Base-by-base conservation (phyloP, 2,888 invertebrate species). In the Trachelus troglodyta region DNA sequence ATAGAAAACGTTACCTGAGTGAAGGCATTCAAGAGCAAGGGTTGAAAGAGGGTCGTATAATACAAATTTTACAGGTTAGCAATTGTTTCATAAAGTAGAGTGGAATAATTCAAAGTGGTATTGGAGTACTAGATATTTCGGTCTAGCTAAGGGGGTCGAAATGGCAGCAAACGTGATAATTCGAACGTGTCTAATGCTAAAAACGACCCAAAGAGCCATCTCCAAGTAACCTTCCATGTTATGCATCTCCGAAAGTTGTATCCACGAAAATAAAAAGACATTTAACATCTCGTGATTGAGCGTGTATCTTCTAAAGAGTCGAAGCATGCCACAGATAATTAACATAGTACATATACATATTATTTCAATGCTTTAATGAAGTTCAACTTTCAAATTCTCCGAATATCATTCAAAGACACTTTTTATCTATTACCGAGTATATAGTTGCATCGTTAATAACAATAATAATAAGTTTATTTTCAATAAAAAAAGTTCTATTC, bases 11-110 rank as follows among this genome's bases (percentile, higher is more conserved):
- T 88, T 88, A 88, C 88, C 88, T 88, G 87, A 87, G 83, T 87
- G 85, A 85, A 88, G 88, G 86, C 87, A 88, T 87, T 88, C 87
- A 88, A 88, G 86, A 88, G 87, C 87, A 84, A 87, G 86, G 86
- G 87, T 86, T 80, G 86, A 87, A 83, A 85, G 84, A 83, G 85
- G 86, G 81, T 82, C 82, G 86, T 85, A 86, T 87, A 87, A 85
- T 87, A 86, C 85, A 88, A 87, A 83, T 85, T 86, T 86, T 85
- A 85, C 85, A 86, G 86, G 83, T 87, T 86, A 83, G 83, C 86
- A 84, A 81, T 84, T 78, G 12, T 84, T 79, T 82, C 78, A 81
- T 80, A 81, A 85, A 79, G 86, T 56, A 86, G 79, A 86, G 75
- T 37, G 86, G 79, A 87, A 78, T 85, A 81, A 84, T 84, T 23